Evolutionary conservation across 2,113 vertebrate species (phyloP).

Genomic region (Menidia beryllina): DNA sequence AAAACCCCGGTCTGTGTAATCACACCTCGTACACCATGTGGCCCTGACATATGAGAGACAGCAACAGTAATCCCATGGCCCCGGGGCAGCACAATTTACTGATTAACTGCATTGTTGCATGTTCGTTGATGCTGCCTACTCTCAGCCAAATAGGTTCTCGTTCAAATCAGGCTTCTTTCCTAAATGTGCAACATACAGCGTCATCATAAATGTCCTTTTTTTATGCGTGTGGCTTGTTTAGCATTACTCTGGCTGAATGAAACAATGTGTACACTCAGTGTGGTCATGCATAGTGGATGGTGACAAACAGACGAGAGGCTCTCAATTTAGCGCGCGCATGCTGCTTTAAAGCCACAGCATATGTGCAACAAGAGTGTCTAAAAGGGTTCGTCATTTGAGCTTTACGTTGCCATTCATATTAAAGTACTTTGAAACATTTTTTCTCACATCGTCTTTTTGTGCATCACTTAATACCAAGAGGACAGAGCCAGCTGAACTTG

Average conservation of each 20-base stretch:
- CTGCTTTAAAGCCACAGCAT: constrained; percentile 44
- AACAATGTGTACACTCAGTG: constrained; percentile 39
- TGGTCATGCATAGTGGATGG: constrained; percentile 62
- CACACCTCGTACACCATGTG: neutral
- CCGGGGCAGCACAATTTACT: neutral
- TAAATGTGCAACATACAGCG: constrained; percentile 10
- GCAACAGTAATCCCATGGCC: constrained; percentile 8
- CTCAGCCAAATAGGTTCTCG: neutral
- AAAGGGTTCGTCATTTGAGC: constrained; percentile 35
- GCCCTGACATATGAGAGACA: constrained; percentile 3
- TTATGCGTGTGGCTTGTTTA: neutral
- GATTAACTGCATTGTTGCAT: neutral
- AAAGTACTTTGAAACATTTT: constrained; percentile 49
- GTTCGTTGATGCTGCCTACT: neutral
- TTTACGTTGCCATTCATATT: constrained; percentile 40
- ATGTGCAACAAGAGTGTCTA: constrained; percentile 42
- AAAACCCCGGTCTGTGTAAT: constrained; percentile 22
- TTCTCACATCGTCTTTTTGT: constrained; percentile 23
- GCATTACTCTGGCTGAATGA: constrained; percentile 54
- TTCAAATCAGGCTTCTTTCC: neutral
- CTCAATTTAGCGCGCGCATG: constrained; percentile 33
- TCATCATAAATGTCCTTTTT: constrained; percentile 24
- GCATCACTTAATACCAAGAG: constrained; percentile 46
- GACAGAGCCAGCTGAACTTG: constrained; percentile 43
- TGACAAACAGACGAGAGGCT: constrained; percentile 60